A percentile compares a stretch with the other conserved stretches of the same genome.
These are phyloP conservation scores for Magallana ariakensis DNA, from an alignment of 1,140 invertebrate genomes.

Conservation along the genomic window DNA sequence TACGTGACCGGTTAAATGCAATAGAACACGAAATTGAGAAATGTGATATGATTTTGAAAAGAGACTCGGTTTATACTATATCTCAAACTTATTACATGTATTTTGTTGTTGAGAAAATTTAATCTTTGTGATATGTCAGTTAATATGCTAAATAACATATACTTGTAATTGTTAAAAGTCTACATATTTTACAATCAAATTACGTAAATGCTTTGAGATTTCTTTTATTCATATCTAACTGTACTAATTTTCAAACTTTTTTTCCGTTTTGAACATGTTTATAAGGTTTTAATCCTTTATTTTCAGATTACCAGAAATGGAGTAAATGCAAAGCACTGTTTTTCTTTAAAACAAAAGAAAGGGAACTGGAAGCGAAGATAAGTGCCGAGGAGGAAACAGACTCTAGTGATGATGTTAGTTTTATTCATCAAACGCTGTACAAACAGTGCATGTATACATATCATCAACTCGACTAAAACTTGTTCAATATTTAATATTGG, in stretches of 20 bases:
- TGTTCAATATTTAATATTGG: neutral
- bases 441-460: neutral
- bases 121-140: no score
- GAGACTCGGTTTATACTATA: neutral
- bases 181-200: no score
- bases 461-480: neutral
- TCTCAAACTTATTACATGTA: neutral
- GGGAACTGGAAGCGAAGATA: neutral
- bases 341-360: neutral
- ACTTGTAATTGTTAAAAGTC: no score
- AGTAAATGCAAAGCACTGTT: neutral
- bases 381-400: neutral
- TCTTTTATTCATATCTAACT: no score
- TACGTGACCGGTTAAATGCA: neutral
- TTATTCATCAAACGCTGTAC: neutral
- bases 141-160: no score
- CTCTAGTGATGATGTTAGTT: neutral
- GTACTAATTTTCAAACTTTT: neutral
- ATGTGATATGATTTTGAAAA: neutral
- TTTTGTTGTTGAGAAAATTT: no score
- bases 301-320: conserved; percentile 1
- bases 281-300: neutral
- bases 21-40: neutral
- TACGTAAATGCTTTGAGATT: no score
- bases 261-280: neutral